Evolutionary conservation across 1,140 invertebrate species (phyloP).

Genomic region (Scaptomyza hsui): DNA sequence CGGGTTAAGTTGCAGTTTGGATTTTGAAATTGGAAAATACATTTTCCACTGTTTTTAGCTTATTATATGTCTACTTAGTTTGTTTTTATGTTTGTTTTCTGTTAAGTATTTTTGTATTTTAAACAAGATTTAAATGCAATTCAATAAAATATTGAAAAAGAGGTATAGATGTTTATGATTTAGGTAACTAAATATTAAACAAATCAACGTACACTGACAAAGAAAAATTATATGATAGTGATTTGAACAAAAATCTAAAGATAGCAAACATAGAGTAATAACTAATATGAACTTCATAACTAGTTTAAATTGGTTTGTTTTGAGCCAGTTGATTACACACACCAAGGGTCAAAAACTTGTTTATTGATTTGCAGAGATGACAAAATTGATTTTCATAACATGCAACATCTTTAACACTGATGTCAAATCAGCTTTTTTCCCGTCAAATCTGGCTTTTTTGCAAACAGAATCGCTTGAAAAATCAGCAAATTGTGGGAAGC

Average conservation of each 20-base stretch:
- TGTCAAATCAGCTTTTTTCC: no score
- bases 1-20: slow-evolving; percentile 48
- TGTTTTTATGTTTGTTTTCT: slow-evolving; percentile 22
- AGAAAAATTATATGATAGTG: no score
- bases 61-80: not conserved
- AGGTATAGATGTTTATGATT: no score
- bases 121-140: slow-evolving; percentile 1
- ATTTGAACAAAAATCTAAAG: no score
- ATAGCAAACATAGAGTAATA: no score
- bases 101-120: not conserved
- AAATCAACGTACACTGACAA: no score
- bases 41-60: slow-evolving; percentile 43
- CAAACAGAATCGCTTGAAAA: no score
- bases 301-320: not conserved
- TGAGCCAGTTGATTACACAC: no score
- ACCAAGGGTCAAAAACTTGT: not conserved
- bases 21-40: slow-evolving; percentile 4
- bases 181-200: no score
- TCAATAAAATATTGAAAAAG: slow-evolving; percentile 1
- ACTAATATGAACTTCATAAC: no score
- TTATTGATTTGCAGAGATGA: not conserved
- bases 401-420: not conserved
- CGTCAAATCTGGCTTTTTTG: no score
- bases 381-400: not conserved
- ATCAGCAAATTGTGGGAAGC: no score